Evolutionary conservation across 2,113 vertebrate genomes (phyloP), one percentile per base, ranked within the genome.

Genomic region (Oncorhynchus tshawytscha): DNA sequence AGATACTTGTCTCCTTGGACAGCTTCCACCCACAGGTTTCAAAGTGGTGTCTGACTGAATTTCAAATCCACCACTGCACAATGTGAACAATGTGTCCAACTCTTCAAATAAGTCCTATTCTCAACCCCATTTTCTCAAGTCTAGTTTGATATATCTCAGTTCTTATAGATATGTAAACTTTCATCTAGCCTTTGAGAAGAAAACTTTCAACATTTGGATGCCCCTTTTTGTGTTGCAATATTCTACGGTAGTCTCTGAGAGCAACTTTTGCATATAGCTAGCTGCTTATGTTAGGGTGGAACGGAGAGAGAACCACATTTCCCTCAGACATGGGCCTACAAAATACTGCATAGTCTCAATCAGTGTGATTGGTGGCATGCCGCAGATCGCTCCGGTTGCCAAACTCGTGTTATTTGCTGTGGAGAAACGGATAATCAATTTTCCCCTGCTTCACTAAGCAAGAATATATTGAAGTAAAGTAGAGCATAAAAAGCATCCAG

Each of bases 381-480:
- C 1, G 51, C 67, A 70, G 57, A 20, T 66, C 12, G 29, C 16
- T 20, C 4, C 6, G 7, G 4, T 5, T 67, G 66, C 66, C 66
- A 67, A 29, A 27, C 24, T 34, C 8, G 27, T 11, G 57, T 29
- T 67, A 4, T 54, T 65, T n/a, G 49, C 39, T n/a, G 20, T 48
- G 48, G n/a, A 27, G 69, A 66, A 24, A n/a, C 34, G 1, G 12
- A 12, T 16, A 31, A 65, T 75, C 67, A 34, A 67, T 51, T 45
- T 16, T 59, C 71, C 13, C 24, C 62, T 24, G 27, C 78, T 70
- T 82, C 57, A 79, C 65, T 62, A 60, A 79, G 65, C 72, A 70
- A 54, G 2, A 75, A 39, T 31, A 25, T 39, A 73, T 70, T 59
- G 67, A 78, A 22, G 27, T 22, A 57, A 70, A 69, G 57, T 60